Evolutionary conservation across 2,797 vertebrate species (phyloP).

Genomic region (Hypotaenidia philippensis): DNA sequence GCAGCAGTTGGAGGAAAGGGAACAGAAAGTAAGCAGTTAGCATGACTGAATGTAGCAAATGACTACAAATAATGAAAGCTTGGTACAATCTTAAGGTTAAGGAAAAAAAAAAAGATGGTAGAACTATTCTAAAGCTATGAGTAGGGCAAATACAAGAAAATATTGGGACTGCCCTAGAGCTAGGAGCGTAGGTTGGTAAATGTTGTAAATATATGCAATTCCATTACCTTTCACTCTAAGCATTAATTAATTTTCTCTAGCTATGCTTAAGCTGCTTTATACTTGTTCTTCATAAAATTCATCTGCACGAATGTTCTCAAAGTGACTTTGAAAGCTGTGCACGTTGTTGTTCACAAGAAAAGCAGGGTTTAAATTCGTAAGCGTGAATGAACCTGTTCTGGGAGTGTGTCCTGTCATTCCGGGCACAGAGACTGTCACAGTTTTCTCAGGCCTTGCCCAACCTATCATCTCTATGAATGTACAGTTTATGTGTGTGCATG

Average conservation of each 20-base stretch:
- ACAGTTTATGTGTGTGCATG: not conserved
- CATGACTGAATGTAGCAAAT: not conserved
- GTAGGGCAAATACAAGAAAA: not conserved
- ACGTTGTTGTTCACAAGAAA: not conserved
- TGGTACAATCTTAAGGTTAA: not conserved
- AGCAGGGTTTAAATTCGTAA: not conserved
- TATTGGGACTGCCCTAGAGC: not conserved
- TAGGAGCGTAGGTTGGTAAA: not conserved
- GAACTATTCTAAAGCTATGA: not conserved
- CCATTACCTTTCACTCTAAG: not conserved
- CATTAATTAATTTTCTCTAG: not conserved
- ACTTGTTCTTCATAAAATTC: conserved; percentile 22
- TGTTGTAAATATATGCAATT: not conserved
- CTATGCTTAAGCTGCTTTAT: not conserved
- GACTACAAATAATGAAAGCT: not conserved
- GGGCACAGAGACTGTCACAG: not conserved
- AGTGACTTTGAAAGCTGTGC: conserved; percentile 15
- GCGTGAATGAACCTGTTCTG: not conserved
- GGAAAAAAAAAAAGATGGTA: not conserved
- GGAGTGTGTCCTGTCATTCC: not conserved
- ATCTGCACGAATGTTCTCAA: not conserved
- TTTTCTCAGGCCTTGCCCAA: not conserved
- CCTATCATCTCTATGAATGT: not conserved
- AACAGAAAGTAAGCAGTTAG: not conserved
- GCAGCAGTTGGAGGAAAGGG: not conserved